Base-by-base conservation (phyloP, 2,113 vertebrate genomes). In the Tyrannus savana region DNA sequence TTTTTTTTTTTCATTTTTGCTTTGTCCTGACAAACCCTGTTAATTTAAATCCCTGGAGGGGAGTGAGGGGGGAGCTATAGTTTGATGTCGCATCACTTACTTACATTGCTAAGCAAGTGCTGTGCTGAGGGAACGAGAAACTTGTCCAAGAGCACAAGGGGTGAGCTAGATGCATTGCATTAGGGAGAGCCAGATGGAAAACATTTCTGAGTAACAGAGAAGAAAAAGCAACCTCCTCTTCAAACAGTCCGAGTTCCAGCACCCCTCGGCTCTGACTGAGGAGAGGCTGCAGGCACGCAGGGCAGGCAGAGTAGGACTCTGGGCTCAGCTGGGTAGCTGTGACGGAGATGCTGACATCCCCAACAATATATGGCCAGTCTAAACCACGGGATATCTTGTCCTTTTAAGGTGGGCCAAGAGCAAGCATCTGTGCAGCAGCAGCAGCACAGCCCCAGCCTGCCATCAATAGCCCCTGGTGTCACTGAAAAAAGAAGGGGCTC, bases 381-480 rank as follows among this genome's bases (percentile, higher is more conserved):
- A 91, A 94, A 89, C 84, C 78, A 87, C 13, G 41, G 89, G 95
- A 97, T 95, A 72, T 82, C 95, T 97, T 96, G 93, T 95, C 93
- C 96, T 97, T 97, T 97, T 96, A 97, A 97, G 96, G 96, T 96
- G 93, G 96, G 95, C 96, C 96, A 95, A 96, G 59, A 84, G 79
- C 86, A 84, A 90, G 93, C 90, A 97, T 96, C 91, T 94, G 83
- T 96, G 95, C 91, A 77, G 87, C 93, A 91, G 84, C 83, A 92
- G 68, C 78, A 93, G 67, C 49, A 63, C 47, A 95, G 94, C 78
- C 76, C 78, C 55, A 91, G 87, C 71, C 62, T 92, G 91, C 84
- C 95, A 94, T 90, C 94, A 97, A 89, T 83, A 93, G 95, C 91
- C 88, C 72, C 76, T 86, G 72, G 87, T 94, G 92, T 94, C 90